Evolutionary conservation across 1,140 invertebrate species (phyloP), one percentile per base, ranked within the genome.

Genomic region (Tetramorium alpestre): DNA sequence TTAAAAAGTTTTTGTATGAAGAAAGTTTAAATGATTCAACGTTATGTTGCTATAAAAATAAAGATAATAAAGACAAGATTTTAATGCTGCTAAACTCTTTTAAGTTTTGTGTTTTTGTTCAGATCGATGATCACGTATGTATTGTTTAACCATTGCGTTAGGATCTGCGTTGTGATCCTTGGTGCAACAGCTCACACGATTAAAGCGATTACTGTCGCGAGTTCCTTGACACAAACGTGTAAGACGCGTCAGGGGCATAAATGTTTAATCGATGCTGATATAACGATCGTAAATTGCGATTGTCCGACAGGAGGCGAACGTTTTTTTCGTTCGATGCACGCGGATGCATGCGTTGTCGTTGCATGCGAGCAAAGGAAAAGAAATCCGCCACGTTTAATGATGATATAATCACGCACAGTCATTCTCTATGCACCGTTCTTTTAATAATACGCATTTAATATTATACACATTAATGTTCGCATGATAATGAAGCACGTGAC

Each of bases 221-320:
- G 89, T 90, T 89, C 85, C 89, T 90, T 87, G 78, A 87, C 88
- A 89, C 73, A 84, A 84, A 73, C 72, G 69, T 54, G 75, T 44
- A 73, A 85, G 78, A 85, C 58, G 51, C 70, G 47, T 73, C 51
- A 56, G 56, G 64, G 25, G 77, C 18, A 87, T 89, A 89, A 84
- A 84, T 82, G 77, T 90, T 89, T 90, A 90, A 90, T 87, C 72
- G 77, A 90, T 86, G 88, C 18, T 89, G 88, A 90, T 87, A 87
- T 87, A 90, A 90, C 88, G 77, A 84, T 56, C 76, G 70, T 87
- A 89, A 89, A 89, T 89, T 77, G 56, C 70, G 28, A 70, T 69
- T 73, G n/a, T 13, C 28, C 28, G 64, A 78, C 56, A 86, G 41
- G 13, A 69, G 72, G 67, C 6, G 13, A 18, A n/a, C 16, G 25